These are phyloP conservation scores for Apodemia duryi DNA, from an alignment of 2,888 invertebrate genomes.

Conservation along the genomic window DNA sequence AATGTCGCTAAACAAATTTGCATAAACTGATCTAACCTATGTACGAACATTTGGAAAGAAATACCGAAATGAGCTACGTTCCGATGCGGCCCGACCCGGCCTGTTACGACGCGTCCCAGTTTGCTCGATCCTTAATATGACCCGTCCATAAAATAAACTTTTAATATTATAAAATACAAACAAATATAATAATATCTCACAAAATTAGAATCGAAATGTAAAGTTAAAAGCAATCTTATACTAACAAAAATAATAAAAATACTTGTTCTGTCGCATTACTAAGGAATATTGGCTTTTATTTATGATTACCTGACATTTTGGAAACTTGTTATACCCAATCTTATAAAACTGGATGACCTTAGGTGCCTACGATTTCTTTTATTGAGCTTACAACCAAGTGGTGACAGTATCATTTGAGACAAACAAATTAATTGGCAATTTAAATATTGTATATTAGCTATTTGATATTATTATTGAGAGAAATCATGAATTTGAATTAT, in stretches of 20 bases:
- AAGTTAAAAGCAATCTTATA: background rate
- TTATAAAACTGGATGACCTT: constrained; percentile 62
- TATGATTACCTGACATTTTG: constrained; percentile 57
- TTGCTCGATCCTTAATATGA: no score
- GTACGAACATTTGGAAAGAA: no score
- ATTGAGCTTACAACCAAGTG: constrained; percentile 21
- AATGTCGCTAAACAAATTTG: no score
- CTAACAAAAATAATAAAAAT: background rate
- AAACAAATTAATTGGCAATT: constrained; percentile 9
- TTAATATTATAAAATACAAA: no score
- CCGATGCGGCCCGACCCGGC: no score
- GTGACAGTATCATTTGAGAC: constrained; percentile 14
- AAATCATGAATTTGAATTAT: background rate
- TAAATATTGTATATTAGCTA: background rate
- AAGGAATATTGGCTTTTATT: constrained; percentile 41
- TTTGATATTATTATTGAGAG: background rate
- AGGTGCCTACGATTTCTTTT: constrained; percentile 43
- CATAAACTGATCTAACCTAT: no score
- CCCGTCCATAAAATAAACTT: no score
- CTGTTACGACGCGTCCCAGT: no score
- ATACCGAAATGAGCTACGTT: no score
- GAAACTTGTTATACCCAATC: constrained; percentile 59
- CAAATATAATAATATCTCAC: background rate
- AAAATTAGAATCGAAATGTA: background rate
- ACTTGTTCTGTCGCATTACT: constrained; percentile 33